Evolutionary conservation across 2,113 vertebrate genomes (phyloP), one percentile per base, ranked within the genome.

Genomic region (Maccullochella peelii): DNA sequence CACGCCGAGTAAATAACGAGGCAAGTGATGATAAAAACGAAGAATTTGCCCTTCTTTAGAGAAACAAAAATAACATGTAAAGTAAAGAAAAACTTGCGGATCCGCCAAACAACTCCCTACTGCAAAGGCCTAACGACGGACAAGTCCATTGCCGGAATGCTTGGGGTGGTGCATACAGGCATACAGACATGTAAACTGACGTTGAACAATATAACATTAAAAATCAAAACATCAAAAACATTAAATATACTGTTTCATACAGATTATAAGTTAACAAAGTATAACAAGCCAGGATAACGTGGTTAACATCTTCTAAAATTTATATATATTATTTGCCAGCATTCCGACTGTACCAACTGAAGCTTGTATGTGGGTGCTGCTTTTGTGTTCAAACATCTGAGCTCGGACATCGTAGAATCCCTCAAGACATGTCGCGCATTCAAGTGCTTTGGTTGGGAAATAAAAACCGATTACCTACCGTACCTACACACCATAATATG

Each of bases 41-140:
- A 47, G 30, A 49, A 58, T 67, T 11, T 27, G 4, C 12, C 42
- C 40, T 63, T 85, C 44, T 21, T 58, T 33, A 11, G 27, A 77
- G 61, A n/a, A 62, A 87, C 57, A 72, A 88, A 90, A 92, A 80
- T 63, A 80, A 87, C 69, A 83, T 40, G 33, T 52, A 92, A 95
- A 95, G 88, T 94, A 80, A 57, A 82, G 78, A 70, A 90, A 93
- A 95, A 94, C 92, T 94, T 94, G 88, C 77, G 70, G 66, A 87
- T 90, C 86, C 91, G 83, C 86, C 87, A 93, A 95, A 93, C 94
- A 95, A 95, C 94, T 95, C 95, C 94, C 93, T 90, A 90, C 95
- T 77, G 92, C 93, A 93, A 76, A 95, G 95, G 95, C 94, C 95
- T 91, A 49, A 80, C 83, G 58, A 88, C 67, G 93, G 96, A 83